Conservation (phyloP, 2,888 invertebrate species). For the Xanthostigma xanthostigma region DNA sequence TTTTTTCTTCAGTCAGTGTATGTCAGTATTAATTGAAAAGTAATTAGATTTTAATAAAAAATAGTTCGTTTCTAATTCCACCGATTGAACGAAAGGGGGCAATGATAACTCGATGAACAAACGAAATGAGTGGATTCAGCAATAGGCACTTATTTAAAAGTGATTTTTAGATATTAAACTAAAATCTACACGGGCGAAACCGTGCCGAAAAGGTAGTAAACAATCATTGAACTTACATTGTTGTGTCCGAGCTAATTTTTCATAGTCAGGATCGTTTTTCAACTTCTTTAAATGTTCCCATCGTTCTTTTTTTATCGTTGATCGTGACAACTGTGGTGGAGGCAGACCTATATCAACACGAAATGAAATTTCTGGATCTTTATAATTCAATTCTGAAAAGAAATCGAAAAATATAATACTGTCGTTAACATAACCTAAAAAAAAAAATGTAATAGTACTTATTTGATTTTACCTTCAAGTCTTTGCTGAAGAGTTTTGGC, state of each 20-base stretch:
- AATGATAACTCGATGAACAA: no score
- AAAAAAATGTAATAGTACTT: background rate
- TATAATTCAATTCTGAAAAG: conserved; percentile 28
- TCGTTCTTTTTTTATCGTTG: conserved; percentile 31
- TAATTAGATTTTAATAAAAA: no score
- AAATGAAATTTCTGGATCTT: conserved; percentile 37
- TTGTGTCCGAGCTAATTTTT: conserved; percentile 44
- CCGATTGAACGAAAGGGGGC: no score
- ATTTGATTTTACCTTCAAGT: conserved; percentile 37
- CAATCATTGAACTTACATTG: conserved; percentile 31
- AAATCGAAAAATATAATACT: conserved; percentile 1
- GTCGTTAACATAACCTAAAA: background rate
- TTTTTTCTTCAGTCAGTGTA: no score
- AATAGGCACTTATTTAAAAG: no score
- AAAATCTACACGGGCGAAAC: no score
- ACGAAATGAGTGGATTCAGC: no score
- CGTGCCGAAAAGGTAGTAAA: no score
- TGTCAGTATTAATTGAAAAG: no score
- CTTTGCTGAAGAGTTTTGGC: conserved; percentile 53
- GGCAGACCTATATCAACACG: conserved; percentile 53
- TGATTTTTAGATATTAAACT: no score
- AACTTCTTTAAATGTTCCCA: conserved; percentile 39
- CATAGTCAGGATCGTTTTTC: conserved; percentile 36
- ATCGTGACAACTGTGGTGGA: conserved; percentile 23
- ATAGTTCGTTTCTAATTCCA: no score